Conservation (phyloP, 2,888 invertebrate genomes). For the Thyatira batis region DNA sequence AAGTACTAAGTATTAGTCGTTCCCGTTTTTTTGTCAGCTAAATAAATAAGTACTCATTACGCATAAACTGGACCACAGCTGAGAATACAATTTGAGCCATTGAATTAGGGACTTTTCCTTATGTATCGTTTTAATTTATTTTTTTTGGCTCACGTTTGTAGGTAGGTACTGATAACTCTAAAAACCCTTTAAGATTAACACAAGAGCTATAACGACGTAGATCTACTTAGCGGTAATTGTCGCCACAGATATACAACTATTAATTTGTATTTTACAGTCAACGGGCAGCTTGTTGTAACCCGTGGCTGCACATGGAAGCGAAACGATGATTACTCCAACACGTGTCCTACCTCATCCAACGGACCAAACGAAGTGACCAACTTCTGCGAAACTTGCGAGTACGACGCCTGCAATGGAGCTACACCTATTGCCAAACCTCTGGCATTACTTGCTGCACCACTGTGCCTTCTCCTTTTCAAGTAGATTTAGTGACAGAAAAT, state of each 20-base stretch:
- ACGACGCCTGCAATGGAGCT: slow-evolving; percentile 86
- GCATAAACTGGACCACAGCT: too few species aligned
- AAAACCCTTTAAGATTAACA: too few species aligned
- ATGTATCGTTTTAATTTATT: too few species aligned
- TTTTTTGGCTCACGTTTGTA: too few species aligned
- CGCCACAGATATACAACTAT: slow-evolving; percentile 7
- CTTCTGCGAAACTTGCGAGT: slow-evolving; percentile 86
- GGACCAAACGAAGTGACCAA: slow-evolving; percentile 78
- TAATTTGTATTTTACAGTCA: slow-evolving; percentile 65
- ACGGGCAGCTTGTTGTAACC: slow-evolving; percentile 74
- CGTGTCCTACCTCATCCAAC: slow-evolving; percentile 74
- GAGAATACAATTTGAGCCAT: too few species aligned
- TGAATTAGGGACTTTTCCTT: too few species aligned
- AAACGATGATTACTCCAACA: slow-evolving; percentile 74
- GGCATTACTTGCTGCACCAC: slow-evolving; percentile 66
- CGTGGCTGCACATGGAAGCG: slow-evolving; percentile 84
- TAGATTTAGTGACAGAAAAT: slow-evolving; percentile 33
- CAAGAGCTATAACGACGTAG: not conserved
- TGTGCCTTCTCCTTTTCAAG: slow-evolving; percentile 68
- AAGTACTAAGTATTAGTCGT: too few species aligned
- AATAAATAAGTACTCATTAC: too few species aligned
- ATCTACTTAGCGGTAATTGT: too few species aligned
- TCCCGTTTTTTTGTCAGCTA: too few species aligned
- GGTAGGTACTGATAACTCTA: too few species aligned
- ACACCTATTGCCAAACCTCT: slow-evolving; percentile 68